Evolutionary conservation across 2,113 vertebrate genomes (phyloP).

Genomic region (Butorides virescens): DNA sequence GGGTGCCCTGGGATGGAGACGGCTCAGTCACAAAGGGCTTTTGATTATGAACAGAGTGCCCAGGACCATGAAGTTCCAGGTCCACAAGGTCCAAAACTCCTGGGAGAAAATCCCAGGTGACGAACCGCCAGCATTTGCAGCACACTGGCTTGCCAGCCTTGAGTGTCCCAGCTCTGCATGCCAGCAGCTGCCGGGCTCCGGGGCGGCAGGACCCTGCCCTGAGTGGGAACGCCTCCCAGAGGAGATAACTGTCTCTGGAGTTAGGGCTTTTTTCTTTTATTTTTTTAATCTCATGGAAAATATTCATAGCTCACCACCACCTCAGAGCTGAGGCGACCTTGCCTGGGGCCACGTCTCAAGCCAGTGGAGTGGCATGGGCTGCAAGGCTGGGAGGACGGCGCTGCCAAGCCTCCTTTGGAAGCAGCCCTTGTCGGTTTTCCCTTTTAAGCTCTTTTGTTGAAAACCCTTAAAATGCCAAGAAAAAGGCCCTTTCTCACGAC

Average conservation of each 20-base stretch:
- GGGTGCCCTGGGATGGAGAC: background rate
- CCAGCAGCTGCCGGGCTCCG: background rate
- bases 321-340: background rate
- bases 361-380: background rate
- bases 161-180: background rate
- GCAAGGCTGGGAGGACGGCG: background rate
- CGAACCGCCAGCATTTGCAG: background rate
- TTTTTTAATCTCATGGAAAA: background rate
- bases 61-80: background rate
- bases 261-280: background rate
- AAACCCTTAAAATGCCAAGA: background rate
- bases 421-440: background rate
- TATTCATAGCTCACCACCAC: background rate
- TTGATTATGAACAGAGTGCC: background rate
- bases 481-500: slow-evolving; percentile 17
- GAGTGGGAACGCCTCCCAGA: background rate
- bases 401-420: slow-evolving; percentile 53
- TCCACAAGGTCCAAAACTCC: background rate
- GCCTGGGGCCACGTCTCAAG: background rate
- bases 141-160: background rate
- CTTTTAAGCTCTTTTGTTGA: slow-evolving; percentile 41
- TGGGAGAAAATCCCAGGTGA: background rate
- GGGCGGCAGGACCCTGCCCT: background rate
- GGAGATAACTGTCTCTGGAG: background rate
- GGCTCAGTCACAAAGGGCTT: background rate